Percentiles rank a stretch among this genome's conserved stretches.
These are phyloP conservation scores for Nezara viridula DNA, from an alignment of 2,888 invertebrate species.

Conservation along the genomic window DNA sequence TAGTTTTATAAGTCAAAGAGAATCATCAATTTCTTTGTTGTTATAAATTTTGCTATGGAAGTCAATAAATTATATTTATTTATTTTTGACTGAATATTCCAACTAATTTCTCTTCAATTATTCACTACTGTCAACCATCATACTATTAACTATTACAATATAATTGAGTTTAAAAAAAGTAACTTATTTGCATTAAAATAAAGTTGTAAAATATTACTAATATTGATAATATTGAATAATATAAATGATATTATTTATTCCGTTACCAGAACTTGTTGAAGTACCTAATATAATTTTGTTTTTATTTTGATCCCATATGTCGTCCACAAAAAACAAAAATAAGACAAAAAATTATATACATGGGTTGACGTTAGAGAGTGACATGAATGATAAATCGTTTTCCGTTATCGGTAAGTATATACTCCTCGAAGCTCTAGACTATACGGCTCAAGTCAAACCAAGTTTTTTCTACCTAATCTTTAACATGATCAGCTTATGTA, in stretches of 20 bases:
- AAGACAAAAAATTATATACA: constrained; percentile 26
- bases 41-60: too few relatives aligned
- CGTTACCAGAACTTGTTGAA: background rate
- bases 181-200: too few relatives aligned
- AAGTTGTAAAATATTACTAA: too few relatives aligned
- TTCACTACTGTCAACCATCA: too few relatives aligned
- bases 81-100: too few relatives aligned
- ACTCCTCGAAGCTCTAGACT: background rate
- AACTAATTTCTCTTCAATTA: too few relatives aligned
- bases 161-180: too few relatives aligned
- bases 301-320: background rate
- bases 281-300: background rate
- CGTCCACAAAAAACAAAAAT: background rate
- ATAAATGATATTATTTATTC: background rate
- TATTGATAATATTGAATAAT: too few relatives aligned
- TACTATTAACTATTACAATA: too few relatives aligned
- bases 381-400: constrained; percentile 32
- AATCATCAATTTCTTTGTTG: too few relatives aligned
- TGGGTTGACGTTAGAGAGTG: background rate
- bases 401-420: constrained; percentile 33
- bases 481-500: background rate
- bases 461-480: background rate
- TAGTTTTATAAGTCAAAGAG: too few relatives aligned
- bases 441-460: background rate
- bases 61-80: too few relatives aligned